Conservation (phyloP, 2,113 vertebrate genomes). For the Toxotes chatareus region DNA sequence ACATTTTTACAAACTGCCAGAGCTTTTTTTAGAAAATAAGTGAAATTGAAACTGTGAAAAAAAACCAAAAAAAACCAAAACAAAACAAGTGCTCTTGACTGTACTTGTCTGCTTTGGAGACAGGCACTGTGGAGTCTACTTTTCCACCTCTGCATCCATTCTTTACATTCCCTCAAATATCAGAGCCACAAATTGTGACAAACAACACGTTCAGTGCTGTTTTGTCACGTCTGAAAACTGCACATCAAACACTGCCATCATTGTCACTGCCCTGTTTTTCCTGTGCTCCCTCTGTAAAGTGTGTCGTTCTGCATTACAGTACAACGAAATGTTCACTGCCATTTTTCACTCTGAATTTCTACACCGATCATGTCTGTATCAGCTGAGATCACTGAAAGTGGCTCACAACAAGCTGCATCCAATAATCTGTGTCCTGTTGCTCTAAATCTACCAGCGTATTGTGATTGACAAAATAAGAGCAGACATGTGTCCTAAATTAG, state of each 20-base stretch:
- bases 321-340: not conserved
- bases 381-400: not conserved
- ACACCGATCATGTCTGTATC: not conserved
- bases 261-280: not conserved
- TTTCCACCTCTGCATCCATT: not conserved
- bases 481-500: slow-evolving; percentile 41
- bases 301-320: not conserved
- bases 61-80: too few relatives aligned
- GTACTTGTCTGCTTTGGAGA: too few relatives aligned
- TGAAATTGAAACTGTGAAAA: not conserved
- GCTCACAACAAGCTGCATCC: not conserved
- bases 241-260: not conserved
- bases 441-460: not conserved
- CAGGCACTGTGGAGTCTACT: not conserved
- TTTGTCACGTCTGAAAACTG: not conserved
- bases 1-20: not conserved
- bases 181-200: not conserved
- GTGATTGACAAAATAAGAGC: slow-evolving; percentile 41
- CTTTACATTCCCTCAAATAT: not conserved
- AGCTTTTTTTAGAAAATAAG: not conserved
- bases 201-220: not conserved
- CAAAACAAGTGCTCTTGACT: too few relatives aligned
- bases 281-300: not conserved
- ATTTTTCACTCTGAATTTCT: not conserved
- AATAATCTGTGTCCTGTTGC: slow-evolving; percentile 7